phyloP scores from a whole-genome alignment of 2,113 vertebrate species.

The Oceanodroma tethys region DNA sequence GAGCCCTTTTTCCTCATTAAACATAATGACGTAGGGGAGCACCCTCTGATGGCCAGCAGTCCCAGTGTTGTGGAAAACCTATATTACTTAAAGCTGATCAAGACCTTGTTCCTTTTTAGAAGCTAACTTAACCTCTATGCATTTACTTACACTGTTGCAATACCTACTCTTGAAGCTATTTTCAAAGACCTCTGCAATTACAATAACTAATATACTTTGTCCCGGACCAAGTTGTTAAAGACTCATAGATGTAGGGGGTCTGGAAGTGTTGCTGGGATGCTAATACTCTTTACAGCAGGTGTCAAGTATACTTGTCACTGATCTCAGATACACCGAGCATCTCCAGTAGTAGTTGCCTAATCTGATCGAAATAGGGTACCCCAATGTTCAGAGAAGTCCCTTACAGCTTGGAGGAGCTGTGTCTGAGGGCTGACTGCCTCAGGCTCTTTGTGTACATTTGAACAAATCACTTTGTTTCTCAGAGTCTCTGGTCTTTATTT shows the following conservation, averaged over 20 bases:
- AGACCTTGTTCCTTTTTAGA: not conserved
- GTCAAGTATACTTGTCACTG: not conserved
- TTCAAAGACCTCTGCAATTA: not conserved
- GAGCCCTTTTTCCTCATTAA: not conserved
- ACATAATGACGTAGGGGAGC: not conserved
- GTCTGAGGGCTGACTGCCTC: not conserved
- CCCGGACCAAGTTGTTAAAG: not conserved
- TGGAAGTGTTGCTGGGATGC: not conserved
- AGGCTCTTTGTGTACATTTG: not conserved
- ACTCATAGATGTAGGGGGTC: not conserved
- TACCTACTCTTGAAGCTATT: not conserved
- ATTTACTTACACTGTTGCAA: not conserved
- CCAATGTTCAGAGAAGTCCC: not conserved
- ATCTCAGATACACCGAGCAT: not conserved
- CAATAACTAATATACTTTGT: not conserved
- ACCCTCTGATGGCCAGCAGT: not conserved
- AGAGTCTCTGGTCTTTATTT: not conserved
- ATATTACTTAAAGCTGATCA: not conserved
- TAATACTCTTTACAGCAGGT: not conserved
- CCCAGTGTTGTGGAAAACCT: not conserved
- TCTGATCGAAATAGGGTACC: rapidly evolving
- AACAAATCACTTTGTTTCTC: not conserved
- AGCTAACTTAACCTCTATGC: not conserved
- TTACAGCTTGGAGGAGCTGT: not conserved
- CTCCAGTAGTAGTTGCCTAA: not conserved